Base-by-base conservation (phyloP, 2,797 vertebrate species). In the Leptoclinus maculatus region DNA sequence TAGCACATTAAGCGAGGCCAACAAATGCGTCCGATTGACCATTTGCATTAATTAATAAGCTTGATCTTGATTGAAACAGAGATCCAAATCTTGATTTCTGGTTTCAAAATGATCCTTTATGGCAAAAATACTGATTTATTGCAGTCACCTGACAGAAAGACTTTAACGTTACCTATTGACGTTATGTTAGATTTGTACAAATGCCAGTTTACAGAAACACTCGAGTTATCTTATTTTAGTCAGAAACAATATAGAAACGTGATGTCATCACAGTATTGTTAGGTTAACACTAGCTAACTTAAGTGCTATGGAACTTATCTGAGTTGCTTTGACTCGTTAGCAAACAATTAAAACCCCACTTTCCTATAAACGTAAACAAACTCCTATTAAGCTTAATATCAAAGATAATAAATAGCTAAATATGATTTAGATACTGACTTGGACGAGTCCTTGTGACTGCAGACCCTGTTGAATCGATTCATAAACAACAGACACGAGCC, bases 401-500 rank as follows among this genome's bases (percentile, higher is more conserved):
- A 56, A 10, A 2, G 0, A 23, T 11, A 4, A 11, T 9, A 41
- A 38, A 25, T 3, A 17, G 3, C 1, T 25, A 11, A 27, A 68
- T 8, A 21, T 39, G 0, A 0, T 14, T 36, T 29, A 16, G 17
- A 57, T 43, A 64, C 76, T 49, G 8, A 79, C 66, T 49, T 74
- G 0, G 0, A 16, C 0, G 21, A 8, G 2, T 17, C 7, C 1
- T 25, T 29, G 7, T 3, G 10, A 16, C 34, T 10, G 17, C 6
- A 12, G n/a, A 3, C 11, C 16, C 49, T 0, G 19, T n/a, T 34
- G 0, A 66, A 53, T 54, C 10, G 38, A 57, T 71, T 76, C 58
- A 85, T 74, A 71, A 85, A 91, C 79, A 86, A 87, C 76, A 72
- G 0, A 64, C 86, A 74, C 8, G 60, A 72, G 63, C 38, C 23